Base-by-base conservation (phyloP, 2,113 vertebrate genomes). In the Gymnarchus niloticus region DNA sequence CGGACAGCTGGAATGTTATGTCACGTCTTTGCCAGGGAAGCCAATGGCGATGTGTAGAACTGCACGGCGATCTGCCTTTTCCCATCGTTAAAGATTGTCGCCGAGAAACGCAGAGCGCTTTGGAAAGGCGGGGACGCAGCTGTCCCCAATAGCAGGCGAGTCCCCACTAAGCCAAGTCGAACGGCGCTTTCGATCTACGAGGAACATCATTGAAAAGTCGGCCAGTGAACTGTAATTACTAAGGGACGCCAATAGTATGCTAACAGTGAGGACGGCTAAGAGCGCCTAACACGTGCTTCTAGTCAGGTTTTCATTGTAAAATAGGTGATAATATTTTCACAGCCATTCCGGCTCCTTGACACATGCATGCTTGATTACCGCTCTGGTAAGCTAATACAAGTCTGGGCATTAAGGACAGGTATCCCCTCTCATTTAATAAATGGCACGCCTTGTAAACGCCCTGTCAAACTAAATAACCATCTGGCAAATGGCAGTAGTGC, bases 391-490 rank as follows among this genome's bases (percentile, higher is more conserved):
- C 65, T 73, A 17, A 33, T 37, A 21, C 65, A 41, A 73, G 65
- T 33, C 41, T 73, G 33, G 33, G 41, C 65, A 69, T 69, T 37
- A 8, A 37, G 65, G 33, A 33, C 65, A 73, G 65, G 65, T 19
- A 73, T 19, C 14, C 19, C 14, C 65, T 73, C 5, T 7, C n/a
- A n/a, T n/a, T 73, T 73, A 69, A 69, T 37, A 69, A 69, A 69
- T 33, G 33, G 61, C n/a, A 21, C 33, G 23, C 65, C n/a, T 2
- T 76, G 10, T 56, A 54, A 59, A 19, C 33, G 82, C 37, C 57
- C 65, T 85, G 57, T 41, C 84, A 65, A 83, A 56, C 81, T 52
- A n/a, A 83, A 54, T 85, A 28, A 52, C 37, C 28, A n/a, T 28
- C 14, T 56, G 48, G 28, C 84, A 78, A 33, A 56, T 78, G 69